Evolutionary conservation across 1,140 invertebrate genomes (phyloP), one percentile per base, ranked within the genome.

Genomic region (Ooceraea biroi): DNA sequence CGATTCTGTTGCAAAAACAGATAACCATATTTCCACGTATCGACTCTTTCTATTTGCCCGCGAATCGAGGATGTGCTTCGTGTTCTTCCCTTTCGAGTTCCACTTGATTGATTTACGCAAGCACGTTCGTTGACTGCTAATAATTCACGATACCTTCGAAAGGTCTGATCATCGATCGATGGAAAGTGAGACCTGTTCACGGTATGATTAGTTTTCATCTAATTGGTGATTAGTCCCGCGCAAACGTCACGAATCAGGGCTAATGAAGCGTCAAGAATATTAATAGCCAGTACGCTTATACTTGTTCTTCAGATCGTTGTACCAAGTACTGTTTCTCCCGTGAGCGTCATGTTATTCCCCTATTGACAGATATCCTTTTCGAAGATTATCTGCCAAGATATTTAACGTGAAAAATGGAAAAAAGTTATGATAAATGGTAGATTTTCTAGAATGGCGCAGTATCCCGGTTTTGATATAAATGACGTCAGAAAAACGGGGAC

Each of bases 101-200:
- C 36, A 78, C 14, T 66, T 77, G 60, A 77, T 77, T 55, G 61
- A 78, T 78, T 52, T 22, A 36, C 30, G 41, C 61, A 14, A n/a
- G 12, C 57, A n/a, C 30, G 1, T 25, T 17, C 2, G 72, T 10
- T 17, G 22, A 44, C 58, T 60, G 7, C n/a, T 55, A 78, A 78
- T 78, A 78, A 78, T 78, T 78, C 30, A 60, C 17, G 10, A 27
- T 74, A 60, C 41, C 52, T 50, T 27, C 27, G 10, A 5, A 22
- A 68, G 48, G 27, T 52, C 25, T 19, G 11, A 65, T 77, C 61
- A 68, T 5, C 11, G 19, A 14, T 0, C n/a, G 11, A 66, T n/a
- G 30, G 48, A 30, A 46, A 77, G 22, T 46, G 19, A 76, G 7
- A 65, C 48, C 14, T 41, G 48, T 1, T 25, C 2, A 46, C 12